phyloP scores from a whole-genome alignment of 2,113 vertebrate genomes.

The Nansenia antarctica region DNA sequence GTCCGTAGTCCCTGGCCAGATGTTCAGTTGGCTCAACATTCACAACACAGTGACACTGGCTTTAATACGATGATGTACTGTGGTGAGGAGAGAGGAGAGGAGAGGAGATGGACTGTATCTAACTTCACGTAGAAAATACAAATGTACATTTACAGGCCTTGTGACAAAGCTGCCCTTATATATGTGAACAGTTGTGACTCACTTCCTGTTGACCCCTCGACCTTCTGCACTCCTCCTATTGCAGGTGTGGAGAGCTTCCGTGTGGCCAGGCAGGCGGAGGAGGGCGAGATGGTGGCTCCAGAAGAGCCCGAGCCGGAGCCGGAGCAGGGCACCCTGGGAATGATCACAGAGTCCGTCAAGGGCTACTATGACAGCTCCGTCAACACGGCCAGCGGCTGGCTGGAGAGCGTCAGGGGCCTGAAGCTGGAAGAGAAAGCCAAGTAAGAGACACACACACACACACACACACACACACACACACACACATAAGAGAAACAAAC shows the following conservation, averaged over 20 bases:
- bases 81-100: too few relatives aligned
- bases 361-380: conserved; percentile 47
- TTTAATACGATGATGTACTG: too few relatives aligned
- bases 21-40: too few relatives aligned
- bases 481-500: too few relatives aligned
- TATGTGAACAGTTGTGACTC: too few relatives aligned
- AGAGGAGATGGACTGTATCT: too few relatives aligned
- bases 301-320: neutral
- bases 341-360: conserved; percentile 47
- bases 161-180: too few relatives aligned
- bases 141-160: too few relatives aligned
- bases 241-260: conserved; percentile 70
- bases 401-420: conserved; percentile 56
- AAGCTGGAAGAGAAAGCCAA: conserved; percentile 67
- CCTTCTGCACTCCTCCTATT: neutral
- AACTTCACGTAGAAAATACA: too few relatives aligned
- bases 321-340: conserved; percentile 40
- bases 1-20: too few relatives aligned
- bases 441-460: conserved; percentile 51
- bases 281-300: neutral
- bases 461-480: neutral
- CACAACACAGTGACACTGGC: too few relatives aligned
- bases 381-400: conserved; percentile 40
- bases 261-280: conserved; percentile 46
- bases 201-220: neutral